Evolutionary conservation across 2,113 vertebrate genomes (phyloP).

Genomic region (Fulica atra): DNA sequence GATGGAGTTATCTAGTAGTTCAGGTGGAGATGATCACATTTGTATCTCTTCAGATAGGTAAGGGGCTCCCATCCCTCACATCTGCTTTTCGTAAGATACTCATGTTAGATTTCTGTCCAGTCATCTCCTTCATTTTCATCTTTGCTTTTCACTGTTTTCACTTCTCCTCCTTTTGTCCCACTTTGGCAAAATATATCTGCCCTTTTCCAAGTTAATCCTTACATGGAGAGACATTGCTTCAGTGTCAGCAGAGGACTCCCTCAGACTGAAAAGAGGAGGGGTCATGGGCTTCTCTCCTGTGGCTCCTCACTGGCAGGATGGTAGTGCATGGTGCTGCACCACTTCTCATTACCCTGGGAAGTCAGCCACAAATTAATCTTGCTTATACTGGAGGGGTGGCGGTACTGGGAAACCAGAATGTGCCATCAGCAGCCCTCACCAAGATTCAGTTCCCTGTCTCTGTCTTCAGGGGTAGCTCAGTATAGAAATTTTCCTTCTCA

Average conservation of each 20-base stretch:
- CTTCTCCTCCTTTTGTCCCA: neutral
- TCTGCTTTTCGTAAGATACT: neutral
- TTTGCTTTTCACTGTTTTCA: neutral
- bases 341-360: neutral
- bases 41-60: neutral
- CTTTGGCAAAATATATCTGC: neutral
- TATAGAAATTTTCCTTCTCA: neutral
- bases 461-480: neutral
- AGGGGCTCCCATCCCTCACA: neutral
- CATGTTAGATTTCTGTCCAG: neutral
- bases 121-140: neutral
- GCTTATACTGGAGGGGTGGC: neutral
- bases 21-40: neutral
- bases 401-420: neutral
- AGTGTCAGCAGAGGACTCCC: neutral
- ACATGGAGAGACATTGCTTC: neutral
- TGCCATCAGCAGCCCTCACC: neutral
- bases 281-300: neutral
- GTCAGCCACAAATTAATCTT: neutral
- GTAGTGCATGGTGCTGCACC: neutral
- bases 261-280: neutral
- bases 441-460: neutral
- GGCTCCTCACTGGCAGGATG: neutral
- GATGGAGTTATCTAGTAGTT: neutral
- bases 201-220: neutral